phyloP scores from a whole-genome alignment of 2,797 vertebrate species.

The Anomalospiza imberbis region DNA sequence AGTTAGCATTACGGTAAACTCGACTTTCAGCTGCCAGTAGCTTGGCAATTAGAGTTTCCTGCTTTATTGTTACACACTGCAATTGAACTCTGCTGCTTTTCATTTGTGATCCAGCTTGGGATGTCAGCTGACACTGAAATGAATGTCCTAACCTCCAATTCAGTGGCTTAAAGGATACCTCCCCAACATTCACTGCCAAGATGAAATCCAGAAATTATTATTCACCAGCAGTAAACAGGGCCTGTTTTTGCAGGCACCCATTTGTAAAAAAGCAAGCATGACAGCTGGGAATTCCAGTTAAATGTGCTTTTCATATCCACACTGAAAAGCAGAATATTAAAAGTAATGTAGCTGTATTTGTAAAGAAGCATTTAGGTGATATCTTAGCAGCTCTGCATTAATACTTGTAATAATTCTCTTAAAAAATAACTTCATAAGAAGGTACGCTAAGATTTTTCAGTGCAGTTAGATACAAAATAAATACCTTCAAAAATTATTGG shows the following conservation, averaged over 20 bases:
- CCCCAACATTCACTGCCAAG: constrained; percentile 13
- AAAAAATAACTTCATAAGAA: background rate
- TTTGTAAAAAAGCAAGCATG: background rate
- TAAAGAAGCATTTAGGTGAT: background rate
- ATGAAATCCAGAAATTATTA: constrained; percentile 38
- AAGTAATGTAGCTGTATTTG: background rate
- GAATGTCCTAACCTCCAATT: constrained; percentile 22
- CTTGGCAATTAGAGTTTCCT: constrained; percentile 50
- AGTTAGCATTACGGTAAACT: constrained; percentile 40
- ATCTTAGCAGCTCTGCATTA: background rate
- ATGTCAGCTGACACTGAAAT: constrained; percentile 42
- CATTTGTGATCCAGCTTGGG: constrained; percentile 48
- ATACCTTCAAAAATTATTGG: background rate
- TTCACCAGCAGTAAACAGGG: constrained; percentile 28
- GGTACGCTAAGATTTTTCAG: background rate
- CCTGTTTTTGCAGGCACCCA: constrained; percentile 24
- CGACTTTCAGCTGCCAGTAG: constrained; percentile 25
- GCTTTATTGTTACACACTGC: constrained; percentile 41
- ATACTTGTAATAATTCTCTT: background rate
- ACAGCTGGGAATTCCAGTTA: background rate
- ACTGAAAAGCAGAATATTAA: background rate
- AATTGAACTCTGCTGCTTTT: constrained; percentile 26
- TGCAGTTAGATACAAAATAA: background rate
- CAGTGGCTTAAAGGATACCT: constrained; percentile 36
- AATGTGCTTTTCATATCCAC: background rate